Percentiles rank a stretch among this genome's conserved stretches.
Evolutionary conservation across 2,888 invertebrate genomes (phyloP).

Genomic region (Liodrosophila aerea): DNA sequence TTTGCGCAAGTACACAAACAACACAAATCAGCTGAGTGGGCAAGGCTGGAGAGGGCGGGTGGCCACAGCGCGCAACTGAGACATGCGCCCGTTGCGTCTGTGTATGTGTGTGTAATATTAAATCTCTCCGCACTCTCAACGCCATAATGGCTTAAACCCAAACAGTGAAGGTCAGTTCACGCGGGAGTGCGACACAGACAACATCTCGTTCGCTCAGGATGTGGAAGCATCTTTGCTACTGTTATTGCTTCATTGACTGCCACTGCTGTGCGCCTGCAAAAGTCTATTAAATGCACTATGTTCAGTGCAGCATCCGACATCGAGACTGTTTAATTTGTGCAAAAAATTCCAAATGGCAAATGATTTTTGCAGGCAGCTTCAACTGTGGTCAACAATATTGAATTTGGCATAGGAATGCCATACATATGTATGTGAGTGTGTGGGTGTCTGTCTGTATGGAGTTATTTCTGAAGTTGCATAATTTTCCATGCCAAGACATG

Average conservation of each 20-base stretch:
- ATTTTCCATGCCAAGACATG: constrained; percentile 29
- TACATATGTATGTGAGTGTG: constrained; percentile 7
- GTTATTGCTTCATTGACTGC: neutral
- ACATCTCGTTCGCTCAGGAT: constrained; percentile 53
- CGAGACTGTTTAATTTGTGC: constrained; percentile 15
- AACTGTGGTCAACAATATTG: constrained; percentile 26
- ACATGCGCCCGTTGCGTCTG: constrained; percentile 47
- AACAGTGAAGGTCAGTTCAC: constrained; percentile 69
- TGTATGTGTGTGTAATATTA: constrained; percentile 28
- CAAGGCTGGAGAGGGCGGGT: constrained; percentile 35
- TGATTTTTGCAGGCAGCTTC: constrained; percentile 32
- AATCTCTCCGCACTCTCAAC: constrained; percentile 46
- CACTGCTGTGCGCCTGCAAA: constrained; percentile 44
- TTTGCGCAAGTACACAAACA: constrained; percentile 71
- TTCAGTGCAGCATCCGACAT: constrained; percentile 43
- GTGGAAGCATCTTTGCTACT: constrained; percentile 17
- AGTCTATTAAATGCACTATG: constrained; percentile 54
- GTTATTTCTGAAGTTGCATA: constrained; percentile 65
- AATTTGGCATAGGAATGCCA: constrained; percentile 24
- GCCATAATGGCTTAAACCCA: constrained; percentile 36
- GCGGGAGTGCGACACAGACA: constrained; percentile 51
- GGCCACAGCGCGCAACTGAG: constrained; percentile 30
- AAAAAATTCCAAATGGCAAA: constrained; percentile 23
- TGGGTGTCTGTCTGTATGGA: constrained; percentile 23
- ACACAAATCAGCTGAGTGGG: constrained; percentile 56